A percentile compares a stretch with the other conserved stretches of the same genome.
These are phyloP conservation scores for Bombyx mori DNA, from an alignment of 1,140 invertebrate genomes.

Conservation along the genomic window DNA sequence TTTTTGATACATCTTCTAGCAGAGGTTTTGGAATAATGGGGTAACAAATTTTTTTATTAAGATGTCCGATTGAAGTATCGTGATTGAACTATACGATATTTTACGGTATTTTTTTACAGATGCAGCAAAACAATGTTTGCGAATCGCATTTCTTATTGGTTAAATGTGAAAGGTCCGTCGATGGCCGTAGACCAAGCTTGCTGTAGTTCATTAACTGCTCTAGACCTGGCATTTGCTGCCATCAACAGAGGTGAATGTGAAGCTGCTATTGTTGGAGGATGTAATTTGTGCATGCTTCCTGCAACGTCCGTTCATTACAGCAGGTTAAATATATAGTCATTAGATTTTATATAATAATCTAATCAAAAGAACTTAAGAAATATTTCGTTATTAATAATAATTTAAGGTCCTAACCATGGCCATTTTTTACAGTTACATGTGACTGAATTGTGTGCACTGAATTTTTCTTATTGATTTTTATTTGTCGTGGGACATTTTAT, in stretches of 20 bases:
- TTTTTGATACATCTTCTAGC: too few species aligned
- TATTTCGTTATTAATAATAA: constrained; percentile 1
- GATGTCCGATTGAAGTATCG: not conserved
- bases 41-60: too few species aligned
- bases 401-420: not conserved
- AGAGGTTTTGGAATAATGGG: too few species aligned
- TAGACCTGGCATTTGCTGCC: constrained; percentile 84
- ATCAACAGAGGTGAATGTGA: constrained; percentile 85
- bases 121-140: constrained; percentile 89
- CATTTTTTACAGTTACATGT: not conserved
- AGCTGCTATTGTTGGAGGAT: constrained; percentile 87
- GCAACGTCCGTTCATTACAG: constrained; percentile 86
- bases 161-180: constrained; percentile 81
- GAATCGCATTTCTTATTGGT: constrained; percentile 85
- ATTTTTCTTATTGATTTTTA: too few species aligned
- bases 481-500: too few species aligned
- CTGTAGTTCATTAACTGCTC: constrained; percentile 86
- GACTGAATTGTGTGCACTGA: not conserved
- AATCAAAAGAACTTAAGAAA: not conserved
- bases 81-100: not conserved
- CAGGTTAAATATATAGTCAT: constrained; percentile 30
- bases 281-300: constrained; percentile 86
- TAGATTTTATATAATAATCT: not conserved
- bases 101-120: constrained; percentile 27
- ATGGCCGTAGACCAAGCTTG: constrained; percentile 90